Percentiles rank a stretch among this genome's conserved stretches.
phyloP scores from a whole-genome alignment of 2,888 invertebrate genomes.

The Leptopilina drosophilae region DNA sequence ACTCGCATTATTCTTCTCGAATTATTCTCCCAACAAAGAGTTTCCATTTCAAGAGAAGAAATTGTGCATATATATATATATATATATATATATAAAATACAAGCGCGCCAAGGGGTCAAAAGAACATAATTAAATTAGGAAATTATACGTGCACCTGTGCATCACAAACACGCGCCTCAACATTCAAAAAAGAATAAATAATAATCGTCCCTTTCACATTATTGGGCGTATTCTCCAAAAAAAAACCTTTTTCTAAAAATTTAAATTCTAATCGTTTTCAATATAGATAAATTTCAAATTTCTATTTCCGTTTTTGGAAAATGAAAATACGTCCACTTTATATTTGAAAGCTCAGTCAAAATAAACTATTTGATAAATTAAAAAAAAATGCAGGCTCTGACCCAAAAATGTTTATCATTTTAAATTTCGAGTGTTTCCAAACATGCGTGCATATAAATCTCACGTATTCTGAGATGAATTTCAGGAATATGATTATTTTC shows the following conservation, averaged over 20 bases:
- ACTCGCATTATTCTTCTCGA: conserved; percentile 20
- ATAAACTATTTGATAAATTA: not conserved
- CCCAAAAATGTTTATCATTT: not conserved
- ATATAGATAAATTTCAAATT: not conserved
- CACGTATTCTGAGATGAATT: not conserved
- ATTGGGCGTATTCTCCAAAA: not conserved
- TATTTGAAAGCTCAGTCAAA: not conserved
- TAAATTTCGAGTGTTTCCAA: not conserved
- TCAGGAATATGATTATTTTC: too few relatives aligned
- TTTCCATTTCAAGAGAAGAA: conserved; percentile 23
- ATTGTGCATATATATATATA: conserved; percentile 11
- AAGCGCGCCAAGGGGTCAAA: conserved; percentile 1
- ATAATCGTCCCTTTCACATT: conserved; percentile 5
- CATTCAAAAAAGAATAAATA: not conserved
- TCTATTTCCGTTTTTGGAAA: not conserved
- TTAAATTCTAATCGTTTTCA: not conserved
- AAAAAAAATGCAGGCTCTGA: not conserved
- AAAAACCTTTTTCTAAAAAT: not conserved
- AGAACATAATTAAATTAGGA: conserved; percentile 28
- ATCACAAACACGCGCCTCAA: conserved; percentile 29
- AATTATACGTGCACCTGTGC: conserved; percentile 34
- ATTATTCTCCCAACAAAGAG: conserved; percentile 28
- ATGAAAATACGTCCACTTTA: not conserved
- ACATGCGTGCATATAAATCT: not conserved
- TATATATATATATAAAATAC: too few relatives aligned